Conservation (phyloP, 2,888 invertebrate genomes). For the Gerris lacustris region DNA sequence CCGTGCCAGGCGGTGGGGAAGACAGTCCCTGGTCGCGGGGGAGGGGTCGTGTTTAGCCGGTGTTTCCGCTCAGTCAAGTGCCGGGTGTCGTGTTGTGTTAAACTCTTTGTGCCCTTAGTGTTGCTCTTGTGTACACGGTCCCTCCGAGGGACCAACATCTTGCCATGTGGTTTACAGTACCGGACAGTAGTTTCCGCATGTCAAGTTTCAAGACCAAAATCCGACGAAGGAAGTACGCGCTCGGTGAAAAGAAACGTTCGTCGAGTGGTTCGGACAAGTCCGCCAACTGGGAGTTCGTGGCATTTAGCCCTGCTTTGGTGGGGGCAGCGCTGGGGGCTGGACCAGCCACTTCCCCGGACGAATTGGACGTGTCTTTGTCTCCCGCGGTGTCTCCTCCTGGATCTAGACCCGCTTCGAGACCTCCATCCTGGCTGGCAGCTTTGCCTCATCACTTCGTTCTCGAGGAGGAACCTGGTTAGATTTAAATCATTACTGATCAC, state of each 20-base stretch:
- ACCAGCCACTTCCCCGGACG: conserved; percentile 9
- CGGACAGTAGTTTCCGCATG: conserved; percentile 36
- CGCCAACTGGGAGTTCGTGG: conserved; percentile 36
- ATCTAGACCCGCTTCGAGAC: conserved; percentile 27
- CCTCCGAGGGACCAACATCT: not conserved
- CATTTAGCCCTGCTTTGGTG: conserved; percentile 34
- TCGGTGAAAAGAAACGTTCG: conserved; percentile 36
- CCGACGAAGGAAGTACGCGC: conserved; percentile 29
- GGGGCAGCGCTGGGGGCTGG: conserved; percentile 12
- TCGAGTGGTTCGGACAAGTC: conserved; percentile 35
- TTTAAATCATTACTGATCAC: not conserved
- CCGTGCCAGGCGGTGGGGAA: not conserved
- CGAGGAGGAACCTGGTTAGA: conserved; percentile 23
- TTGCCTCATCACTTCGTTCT: conserved; percentile 29
- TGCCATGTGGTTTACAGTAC: conserved; percentile 36
- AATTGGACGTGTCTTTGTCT: conserved; percentile 13
- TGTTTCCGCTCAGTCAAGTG: not conserved
- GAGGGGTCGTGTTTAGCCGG: not conserved
- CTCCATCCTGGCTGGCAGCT: conserved; percentile 30
- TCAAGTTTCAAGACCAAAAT: conserved; percentile 37
- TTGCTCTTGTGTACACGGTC: not conserved
- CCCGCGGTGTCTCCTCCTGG: conserved; percentile 23
- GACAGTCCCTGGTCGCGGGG: not conserved
- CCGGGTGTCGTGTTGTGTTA: not conserved
- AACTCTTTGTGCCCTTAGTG: not conserved